Percentiles rank a stretch among this genome's conserved stretches.
These are phyloP conservation scores for Pseudorhiza aurosa DNA, from an alignment of 30 jellyfish, hydroid and myxozoan species.

Conservation along the genomic window DNA sequence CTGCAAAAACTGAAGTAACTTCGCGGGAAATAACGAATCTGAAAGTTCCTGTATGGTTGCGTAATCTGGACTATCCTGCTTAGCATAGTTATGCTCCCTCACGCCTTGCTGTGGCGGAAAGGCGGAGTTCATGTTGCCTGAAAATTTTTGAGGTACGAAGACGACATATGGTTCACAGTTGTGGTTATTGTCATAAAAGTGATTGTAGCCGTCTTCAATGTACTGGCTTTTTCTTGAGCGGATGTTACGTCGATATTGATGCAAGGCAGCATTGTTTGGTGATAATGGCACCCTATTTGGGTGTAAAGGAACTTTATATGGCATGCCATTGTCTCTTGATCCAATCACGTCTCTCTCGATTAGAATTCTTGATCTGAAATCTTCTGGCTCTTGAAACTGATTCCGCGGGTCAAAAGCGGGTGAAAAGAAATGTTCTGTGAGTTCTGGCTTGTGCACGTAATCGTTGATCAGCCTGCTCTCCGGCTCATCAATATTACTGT, in stretches of 20 bases:
- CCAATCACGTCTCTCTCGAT: slow-evolving; percentile 59
- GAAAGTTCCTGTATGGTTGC: slow-evolving; percentile 65
- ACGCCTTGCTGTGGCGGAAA: background rate
- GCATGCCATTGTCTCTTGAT: background rate
- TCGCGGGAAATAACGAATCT: slow-evolving; percentile 62
- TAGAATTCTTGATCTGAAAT: slow-evolving; percentile 36
- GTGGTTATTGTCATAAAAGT: slow-evolving; percentile 13
- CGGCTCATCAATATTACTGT: slow-evolving; percentile 47
- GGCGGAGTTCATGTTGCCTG: slow-evolving; percentile 1
- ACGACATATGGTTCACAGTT: slow-evolving; percentile 56
- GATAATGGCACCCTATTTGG: slow-evolving; percentile 2
- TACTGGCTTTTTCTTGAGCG: slow-evolving; percentile 26
- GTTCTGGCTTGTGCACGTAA: slow-evolving; percentile 15
- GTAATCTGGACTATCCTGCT: slow-evolving; percentile 40
- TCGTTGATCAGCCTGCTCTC: slow-evolving; percentile 30
- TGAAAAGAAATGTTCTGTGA: slow-evolving; percentile 24
- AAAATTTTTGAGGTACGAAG: slow-evolving; percentile 31
- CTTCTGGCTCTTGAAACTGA: slow-evolving; percentile 60
- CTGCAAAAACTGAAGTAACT: slow-evolving; percentile 50
- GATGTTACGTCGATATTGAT: background rate
- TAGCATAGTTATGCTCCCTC: background rate
- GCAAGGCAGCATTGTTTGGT: background rate
- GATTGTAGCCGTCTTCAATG: slow-evolving; percentile 29
- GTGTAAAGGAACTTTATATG: background rate
- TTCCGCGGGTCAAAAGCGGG: slow-evolving; percentile 37